Base-by-base conservation (phyloP, 2,888 invertebrate genomes). In the Lacanobia oleracea region DNA sequence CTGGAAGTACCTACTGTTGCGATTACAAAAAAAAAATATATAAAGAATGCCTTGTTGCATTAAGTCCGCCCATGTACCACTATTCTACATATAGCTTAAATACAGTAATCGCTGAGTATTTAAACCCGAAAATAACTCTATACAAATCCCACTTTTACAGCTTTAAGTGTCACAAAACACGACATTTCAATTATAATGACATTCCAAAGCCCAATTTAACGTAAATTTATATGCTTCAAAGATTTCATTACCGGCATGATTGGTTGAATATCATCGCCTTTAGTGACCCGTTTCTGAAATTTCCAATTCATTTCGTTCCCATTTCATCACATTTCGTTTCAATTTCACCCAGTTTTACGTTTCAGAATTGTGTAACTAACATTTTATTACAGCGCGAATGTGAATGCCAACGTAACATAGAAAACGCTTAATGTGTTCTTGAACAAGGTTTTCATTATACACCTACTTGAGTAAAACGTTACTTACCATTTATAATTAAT, bases 271-370 rank as follows among this genome's bases (percentile, higher is more conserved):
- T 61, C 67, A 66, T 57, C 27, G 79, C 70, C 59, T 60, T 79
- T 57, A 75, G 54, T 83, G 75, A 81, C 75, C 83, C 75, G 66
- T 54, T 75, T 60, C 68, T 33, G 53, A 83, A 79, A 79, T 79
- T 64, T 72, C 81, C 83, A 79, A 75, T 75, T 74, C 74, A 81
- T 71, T 80, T 69, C 45, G 27, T 50, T 53, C 63, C 23, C 64
- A 70, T 80, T 81, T 72, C 77, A 68, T 65, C 67, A 77, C 67
- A 67, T 63, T 59, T 67, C 54, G 51, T 59, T 81, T 75, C 64
- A 80, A 74, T 82, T 82, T 65, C 70, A 63, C 62, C 37, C 70
- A 66, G 73, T 67, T 83, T 63, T 66, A 79, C 64, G 72, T 67
- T 51, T n/a, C 53, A 23, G 72, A 83, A 83, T 79, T 68, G 66